A percentile compares a stretch with the other conserved stretches of the same genome.
phyloP scores from a whole-genome alignment of 1,140 invertebrate genomes.

The Danaus melanippus region DNA sequence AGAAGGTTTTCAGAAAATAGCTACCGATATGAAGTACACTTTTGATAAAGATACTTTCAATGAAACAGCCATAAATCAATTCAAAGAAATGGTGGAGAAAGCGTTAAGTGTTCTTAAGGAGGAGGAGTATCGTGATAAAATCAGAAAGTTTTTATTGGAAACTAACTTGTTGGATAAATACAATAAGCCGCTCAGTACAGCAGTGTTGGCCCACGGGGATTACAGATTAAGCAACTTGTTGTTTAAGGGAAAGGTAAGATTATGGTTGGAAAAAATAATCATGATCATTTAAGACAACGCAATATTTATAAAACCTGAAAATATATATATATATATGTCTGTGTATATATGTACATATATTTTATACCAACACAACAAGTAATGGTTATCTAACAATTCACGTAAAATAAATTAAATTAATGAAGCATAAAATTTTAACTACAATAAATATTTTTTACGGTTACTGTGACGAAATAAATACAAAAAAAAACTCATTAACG shows the following conservation, averaged over 20 bases:
- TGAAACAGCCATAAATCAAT: no score
- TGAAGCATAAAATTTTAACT: not conserved
- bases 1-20: conserved; percentile 28
- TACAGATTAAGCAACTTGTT: conserved; percentile 44
- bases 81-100: not conserved
- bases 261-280: no score
- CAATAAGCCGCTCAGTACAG: conserved; percentile 13
- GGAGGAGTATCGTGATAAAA: conserved; percentile 6
- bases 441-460: no score
- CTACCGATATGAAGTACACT: conserved; percentile 12
- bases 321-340: no score
- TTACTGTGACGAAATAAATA: no score
- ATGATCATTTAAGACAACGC: no score
- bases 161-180: no score
- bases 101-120: conserved; percentile 14
- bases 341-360: no score
- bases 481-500: no score
- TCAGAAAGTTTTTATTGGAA: no score
- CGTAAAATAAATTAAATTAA: not conserved
- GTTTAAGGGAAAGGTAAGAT: conserved; percentile 26
- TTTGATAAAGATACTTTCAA: not conserved
- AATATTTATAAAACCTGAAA: not conserved
- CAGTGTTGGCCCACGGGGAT: conserved; percentile 40
- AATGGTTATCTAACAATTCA: no score
- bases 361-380: not conserved